phyloP scores from a whole-genome alignment of 2,797 vertebrate genomes.

The Scleropages formosus region DNA sequence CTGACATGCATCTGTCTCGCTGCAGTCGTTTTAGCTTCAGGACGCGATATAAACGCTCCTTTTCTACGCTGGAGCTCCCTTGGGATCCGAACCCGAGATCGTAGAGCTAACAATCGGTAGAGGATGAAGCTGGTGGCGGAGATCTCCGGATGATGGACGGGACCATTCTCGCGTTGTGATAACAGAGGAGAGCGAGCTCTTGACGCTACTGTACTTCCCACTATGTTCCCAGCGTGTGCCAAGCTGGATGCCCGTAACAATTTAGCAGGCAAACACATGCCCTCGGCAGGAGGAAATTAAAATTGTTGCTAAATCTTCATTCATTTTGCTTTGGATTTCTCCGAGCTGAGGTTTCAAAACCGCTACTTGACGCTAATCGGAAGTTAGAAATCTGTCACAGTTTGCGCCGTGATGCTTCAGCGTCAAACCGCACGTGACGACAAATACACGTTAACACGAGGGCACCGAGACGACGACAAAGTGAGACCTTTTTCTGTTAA shows the following conservation, averaged over 20 bases:
- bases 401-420: not conserved
- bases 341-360: not conserved
- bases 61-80: constrained; percentile 68
- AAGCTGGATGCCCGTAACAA: constrained; percentile 52
- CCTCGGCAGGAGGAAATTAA: constrained; percentile 53
- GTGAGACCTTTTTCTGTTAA: not conserved
- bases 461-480: not conserved
- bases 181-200: constrained; percentile 49
- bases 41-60: constrained; percentile 72
- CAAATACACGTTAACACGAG: not conserved
- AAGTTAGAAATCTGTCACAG: not conserved
- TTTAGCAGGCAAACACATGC: constrained; percentile 57
- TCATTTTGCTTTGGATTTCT: constrained; percentile 60
- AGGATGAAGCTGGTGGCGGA: constrained; percentile 29
- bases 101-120: constrained; percentile 46
- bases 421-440: not conserved
- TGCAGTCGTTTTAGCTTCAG: constrained; percentile 68
- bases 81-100: constrained; percentile 66
- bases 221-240: constrained; percentile 64
- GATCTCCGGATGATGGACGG: constrained; percentile 64
- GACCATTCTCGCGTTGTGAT: constrained; percentile 72
- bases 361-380: not conserved
- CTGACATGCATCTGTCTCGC: constrained; percentile 78
- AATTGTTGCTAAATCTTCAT: constrained; percentile 57
- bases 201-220: constrained; percentile 51